These are phyloP conservation scores for Nomada goodeniana DNA, from an alignment of 2,888 invertebrate species.

Conservation along the genomic window DNA sequence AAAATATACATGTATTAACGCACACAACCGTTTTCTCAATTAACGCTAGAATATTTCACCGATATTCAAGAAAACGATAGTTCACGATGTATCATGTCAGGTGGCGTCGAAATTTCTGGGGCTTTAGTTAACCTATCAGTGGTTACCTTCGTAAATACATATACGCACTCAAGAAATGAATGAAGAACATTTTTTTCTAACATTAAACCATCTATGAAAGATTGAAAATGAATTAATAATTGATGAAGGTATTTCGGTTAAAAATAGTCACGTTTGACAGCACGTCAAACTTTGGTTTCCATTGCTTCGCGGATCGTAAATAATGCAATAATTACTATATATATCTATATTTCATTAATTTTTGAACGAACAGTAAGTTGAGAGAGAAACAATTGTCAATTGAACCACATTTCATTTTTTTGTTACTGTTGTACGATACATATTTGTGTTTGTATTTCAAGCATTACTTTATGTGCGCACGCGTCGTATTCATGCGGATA, in stretches of 20 bases:
- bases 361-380: neutral
- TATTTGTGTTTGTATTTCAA: constrained; percentile 15
- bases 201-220: neutral
- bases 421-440: neutral
- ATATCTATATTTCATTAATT: neutral
- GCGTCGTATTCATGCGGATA: constrained; percentile 33
- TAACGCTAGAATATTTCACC: neutral
- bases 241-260: neutral
- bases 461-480: constrained; percentile 29
- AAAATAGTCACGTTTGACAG: neutral
- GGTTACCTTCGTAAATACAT: neutral
- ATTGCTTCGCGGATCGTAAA: neutral
- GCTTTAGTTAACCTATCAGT: constrained; percentile 6
- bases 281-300: neutral
- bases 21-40: neutral
- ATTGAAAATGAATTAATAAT: neutral
- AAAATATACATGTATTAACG: neutral
- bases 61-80: neutral
- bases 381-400: neutral
- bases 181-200: neutral
- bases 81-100: neutral
- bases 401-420: constrained; percentile 1
- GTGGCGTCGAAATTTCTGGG: neutral
- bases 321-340: neutral
- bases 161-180: neutral